These are phyloP conservation scores for Lutraria rhynchaena DNA, from an alignment of 1,140 invertebrate genomes.

Conservation along the genomic window DNA sequence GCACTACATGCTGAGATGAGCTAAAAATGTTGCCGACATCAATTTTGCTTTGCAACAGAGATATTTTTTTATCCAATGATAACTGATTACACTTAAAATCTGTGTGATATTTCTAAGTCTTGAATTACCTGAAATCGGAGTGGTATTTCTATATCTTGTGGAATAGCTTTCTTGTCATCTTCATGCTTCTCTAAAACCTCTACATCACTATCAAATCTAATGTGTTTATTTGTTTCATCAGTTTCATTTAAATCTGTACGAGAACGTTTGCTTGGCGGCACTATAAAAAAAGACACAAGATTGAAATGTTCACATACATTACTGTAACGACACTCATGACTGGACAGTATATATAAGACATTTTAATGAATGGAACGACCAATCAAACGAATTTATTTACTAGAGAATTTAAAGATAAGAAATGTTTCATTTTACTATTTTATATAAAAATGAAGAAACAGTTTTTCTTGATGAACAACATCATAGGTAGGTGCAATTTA, in stretches of 20 bases:
- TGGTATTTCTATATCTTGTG: conserved; percentile 52
- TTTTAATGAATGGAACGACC: too few species aligned
- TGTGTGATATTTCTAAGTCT: background rate
- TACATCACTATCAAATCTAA: conserved; percentile 20
- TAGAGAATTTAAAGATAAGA: too few species aligned
- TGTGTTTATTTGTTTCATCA: conserved; percentile 16
- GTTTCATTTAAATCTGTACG: conserved; percentile 40
- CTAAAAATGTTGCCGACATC: background rate
- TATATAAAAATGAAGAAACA: too few species aligned
- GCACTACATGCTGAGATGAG: too few species aligned
- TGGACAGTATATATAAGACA: too few species aligned
- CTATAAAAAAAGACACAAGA: too few species aligned
- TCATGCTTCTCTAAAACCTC: background rate
- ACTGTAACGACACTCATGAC: too few species aligned
- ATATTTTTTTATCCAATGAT: background rate
- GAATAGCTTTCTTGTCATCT: conserved; percentile 55
- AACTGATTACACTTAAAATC: background rate
- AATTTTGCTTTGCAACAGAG: background rate
- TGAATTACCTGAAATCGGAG: conserved; percentile 50
- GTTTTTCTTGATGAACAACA: too few species aligned
- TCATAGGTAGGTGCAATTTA: too few species aligned
- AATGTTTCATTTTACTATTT: too few species aligned
- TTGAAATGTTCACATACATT: too few species aligned
- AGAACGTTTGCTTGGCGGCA: conserved; percentile 42
- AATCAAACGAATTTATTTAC: too few species aligned